These are phyloP conservation scores for Leptopilina drosophilae DNA, from an alignment of 2,888 invertebrate species.

Conservation along the genomic window DNA sequence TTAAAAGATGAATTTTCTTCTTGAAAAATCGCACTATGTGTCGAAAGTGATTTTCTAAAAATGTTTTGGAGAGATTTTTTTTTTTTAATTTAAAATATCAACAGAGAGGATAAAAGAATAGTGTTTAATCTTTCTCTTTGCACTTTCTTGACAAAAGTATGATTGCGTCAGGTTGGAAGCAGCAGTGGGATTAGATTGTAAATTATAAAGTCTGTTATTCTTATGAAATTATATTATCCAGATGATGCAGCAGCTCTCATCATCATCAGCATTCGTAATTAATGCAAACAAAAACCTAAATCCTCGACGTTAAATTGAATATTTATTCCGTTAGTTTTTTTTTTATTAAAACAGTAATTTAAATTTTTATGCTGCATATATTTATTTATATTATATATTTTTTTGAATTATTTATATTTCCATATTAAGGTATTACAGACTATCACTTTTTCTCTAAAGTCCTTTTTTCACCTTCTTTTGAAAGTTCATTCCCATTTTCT, in stretches of 20 bases:
- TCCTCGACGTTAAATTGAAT: background rate
- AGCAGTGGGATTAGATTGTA: constrained; percentile 27
- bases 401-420: too few relatives aligned
- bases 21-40: background rate
- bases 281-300: background rate
- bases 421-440: too few relatives aligned
- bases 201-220: constrained; percentile 34
- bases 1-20: background rate
- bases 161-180: constrained; percentile 6
- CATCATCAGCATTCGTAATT: constrained; percentile 2
- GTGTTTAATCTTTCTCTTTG: constrained; percentile 17
- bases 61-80: background rate
- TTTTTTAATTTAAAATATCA: background rate
- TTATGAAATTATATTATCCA: constrained; percentile 35
- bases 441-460: too few relatives aligned
- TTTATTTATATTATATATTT: too few relatives aligned
- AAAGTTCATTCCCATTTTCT: too few relatives aligned
- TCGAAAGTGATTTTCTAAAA: background rate
- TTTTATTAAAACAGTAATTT: background rate
- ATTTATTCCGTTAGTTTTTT: background rate
- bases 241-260: background rate
- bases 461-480: too few relatives aligned
- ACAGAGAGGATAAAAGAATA: background rate
- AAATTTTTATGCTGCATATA: too few relatives aligned
- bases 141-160: constrained; percentile 27